Evolutionary conservation across 2,113 vertebrate species (phyloP), one percentile per base, ranked within the genome.

Genomic region (Ceratotherium simum): DNA sequence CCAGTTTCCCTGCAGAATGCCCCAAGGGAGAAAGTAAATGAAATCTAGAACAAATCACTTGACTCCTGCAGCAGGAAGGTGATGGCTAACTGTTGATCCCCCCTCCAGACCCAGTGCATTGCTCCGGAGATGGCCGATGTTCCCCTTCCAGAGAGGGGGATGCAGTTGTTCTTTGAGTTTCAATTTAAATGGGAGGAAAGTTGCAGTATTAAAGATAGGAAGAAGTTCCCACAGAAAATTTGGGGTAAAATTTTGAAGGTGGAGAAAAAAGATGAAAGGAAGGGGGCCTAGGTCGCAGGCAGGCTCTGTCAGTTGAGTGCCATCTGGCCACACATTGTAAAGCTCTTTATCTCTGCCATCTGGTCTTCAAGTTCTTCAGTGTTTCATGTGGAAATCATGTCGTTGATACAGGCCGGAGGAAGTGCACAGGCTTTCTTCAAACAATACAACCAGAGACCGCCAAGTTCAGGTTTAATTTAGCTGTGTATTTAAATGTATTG

Each of bases 401-500:
- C 18, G 1, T 10, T 67, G 42, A 75, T 46, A 25, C 11, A 51
- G 67, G 72, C 69, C 12, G 6, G 39, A 65, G 20, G 31, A 62
- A 64, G 89, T 36, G 18, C 31, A 12, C 58, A 64, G 79, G n/a
- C 42, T 73, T 56, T 42, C 31, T 81, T 95, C 87, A 82, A 89
- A 46, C 18, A 78, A 7, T 67, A 65, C 8, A 64, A 12, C 64
- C 31, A 54, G 36, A 85, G 70, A 58, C 58, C 2, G 5, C 82
- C 73, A 82, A 78, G 78, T n/a, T 78, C 81, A 95, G 58, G 36
- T 36, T 82, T 46, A n/a, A n/a, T 65, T 81, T 79, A 70, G 78
- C 82, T 79, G 14, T 95, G 20, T 64, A 29, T 84, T 94, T 88
- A 84, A 92, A 65, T 88, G 58, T 46, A 54, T 60, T 89, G 58